phyloP scores from a whole-genome alignment of 2,888 invertebrate genomes.

The Trilocha varians region DNA sequence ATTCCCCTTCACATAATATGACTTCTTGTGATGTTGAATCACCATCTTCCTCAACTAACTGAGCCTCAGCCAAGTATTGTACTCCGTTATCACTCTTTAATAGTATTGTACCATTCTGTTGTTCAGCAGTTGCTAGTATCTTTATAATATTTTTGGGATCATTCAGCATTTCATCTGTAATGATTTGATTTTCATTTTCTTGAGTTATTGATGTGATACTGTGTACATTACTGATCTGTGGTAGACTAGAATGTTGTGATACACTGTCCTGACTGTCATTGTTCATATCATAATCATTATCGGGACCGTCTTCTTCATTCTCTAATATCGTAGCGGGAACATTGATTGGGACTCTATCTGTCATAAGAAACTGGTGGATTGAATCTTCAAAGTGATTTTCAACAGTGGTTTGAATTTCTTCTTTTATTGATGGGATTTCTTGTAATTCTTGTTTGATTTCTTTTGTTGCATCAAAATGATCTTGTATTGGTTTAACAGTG shows the following conservation, averaged over 20 bases:
- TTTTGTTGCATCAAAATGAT: no score
- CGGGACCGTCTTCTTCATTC: conserved; percentile 53
- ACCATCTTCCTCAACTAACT: conserved; percentile 37
- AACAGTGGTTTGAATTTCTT: conserved; percentile 9
- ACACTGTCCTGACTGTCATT: conserved; percentile 29
- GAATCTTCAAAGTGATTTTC: conserved; percentile 37
- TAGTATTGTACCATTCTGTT: conserved; percentile 45
- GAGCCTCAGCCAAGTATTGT: conserved; percentile 45
- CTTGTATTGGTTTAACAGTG: neutral
- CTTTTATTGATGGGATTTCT: neutral
- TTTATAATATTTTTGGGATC: conserved; percentile 44
- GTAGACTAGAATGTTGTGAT: conserved; percentile 23
- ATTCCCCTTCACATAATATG: conserved; percentile 34
- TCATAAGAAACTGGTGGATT: conserved; percentile 50
- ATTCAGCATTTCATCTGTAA: conserved; percentile 14
- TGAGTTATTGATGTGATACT: conserved; percentile 22
- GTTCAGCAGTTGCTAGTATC: conserved; percentile 41
- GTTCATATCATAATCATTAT: conserved; percentile 39
- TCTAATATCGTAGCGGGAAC: conserved; percentile 63
- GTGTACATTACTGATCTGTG: conserved; percentile 17
- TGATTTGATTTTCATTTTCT: no score
- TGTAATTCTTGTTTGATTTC: neutral
- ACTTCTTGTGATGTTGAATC: conserved; percentile 44
- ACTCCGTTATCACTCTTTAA: conserved; percentile 43
- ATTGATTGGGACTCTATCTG: conserved; percentile 45